Conservation (phyloP, 1,140 invertebrate genomes). For the Aphelinus atriplicis region DNA sequence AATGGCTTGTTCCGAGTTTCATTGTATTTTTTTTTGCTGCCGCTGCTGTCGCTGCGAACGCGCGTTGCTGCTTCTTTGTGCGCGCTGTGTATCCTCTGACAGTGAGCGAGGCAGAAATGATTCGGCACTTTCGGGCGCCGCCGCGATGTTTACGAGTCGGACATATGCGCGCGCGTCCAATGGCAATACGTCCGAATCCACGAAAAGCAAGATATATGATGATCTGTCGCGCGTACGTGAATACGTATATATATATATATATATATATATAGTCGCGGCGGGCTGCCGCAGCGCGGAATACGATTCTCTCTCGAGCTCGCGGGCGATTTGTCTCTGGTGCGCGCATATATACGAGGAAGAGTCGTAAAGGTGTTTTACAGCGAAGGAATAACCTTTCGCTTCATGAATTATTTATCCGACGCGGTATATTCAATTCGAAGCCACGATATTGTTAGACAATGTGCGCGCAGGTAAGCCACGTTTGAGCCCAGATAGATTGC, state of each 20-base stretch:
- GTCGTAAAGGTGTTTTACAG: conserved; percentile 27
- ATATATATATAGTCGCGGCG: no score
- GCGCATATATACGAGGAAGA: neutral
- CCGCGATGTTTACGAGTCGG: neutral
- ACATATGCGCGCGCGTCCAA: neutral
- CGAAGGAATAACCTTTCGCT: conserved; percentile 6
- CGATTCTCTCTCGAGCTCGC: neutral
- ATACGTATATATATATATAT: no score
- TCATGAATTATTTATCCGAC: conserved; percentile 18
- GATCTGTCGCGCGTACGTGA: neutral
- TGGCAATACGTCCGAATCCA: conserved; percentile 1
- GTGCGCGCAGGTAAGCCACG: neutral
- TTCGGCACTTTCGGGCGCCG: neutral
- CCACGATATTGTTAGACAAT: neutral
- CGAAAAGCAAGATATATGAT: conserved; percentile 25
- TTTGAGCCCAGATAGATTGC: neutral
- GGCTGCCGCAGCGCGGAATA: neutral
- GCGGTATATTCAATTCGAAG: neutral
- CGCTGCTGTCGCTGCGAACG: no score
- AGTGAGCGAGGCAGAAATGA: neutral
- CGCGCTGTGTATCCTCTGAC: neutral
- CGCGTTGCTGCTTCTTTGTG: neutral
- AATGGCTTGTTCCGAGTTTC: neutral
- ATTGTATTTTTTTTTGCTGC: neutral
- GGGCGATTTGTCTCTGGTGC: neutral